These are phyloP conservation scores for Psittacula cyanocephala DNA, from an alignment of 2,113 vertebrate genomes.

Conservation along the genomic window DNA sequence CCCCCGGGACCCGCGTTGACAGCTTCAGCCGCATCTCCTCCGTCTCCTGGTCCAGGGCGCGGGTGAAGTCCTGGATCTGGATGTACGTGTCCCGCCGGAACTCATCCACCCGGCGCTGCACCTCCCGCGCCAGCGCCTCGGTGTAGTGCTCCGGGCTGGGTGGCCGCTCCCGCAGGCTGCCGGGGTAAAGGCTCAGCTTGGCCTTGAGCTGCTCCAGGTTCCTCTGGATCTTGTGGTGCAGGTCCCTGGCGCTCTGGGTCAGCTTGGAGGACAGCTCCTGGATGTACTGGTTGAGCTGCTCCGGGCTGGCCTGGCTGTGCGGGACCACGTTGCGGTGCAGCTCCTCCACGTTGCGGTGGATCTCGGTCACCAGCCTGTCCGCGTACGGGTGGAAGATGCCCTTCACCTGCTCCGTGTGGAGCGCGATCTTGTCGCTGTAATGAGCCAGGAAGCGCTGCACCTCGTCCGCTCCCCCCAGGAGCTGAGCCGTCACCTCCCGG, in stretches of 20 bases:
- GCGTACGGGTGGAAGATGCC: conserved; percentile 52
- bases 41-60: conserved; percentile 76
- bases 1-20: conserved; percentile 1
- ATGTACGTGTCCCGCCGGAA: conserved; percentile 77
- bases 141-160: background rate
- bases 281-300: conserved; percentile 70
- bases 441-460: conserved; percentile 63
- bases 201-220: conserved; percentile 78
- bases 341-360: conserved; percentile 69
- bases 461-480: conserved; percentile 56
- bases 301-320: conserved; percentile 53
- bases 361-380: conserved; percentile 66
- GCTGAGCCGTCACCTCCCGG: conserved; percentile 49
- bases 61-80: conserved; percentile 77
- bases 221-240: conserved; percentile 77
- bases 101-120: conserved; percentile 71
- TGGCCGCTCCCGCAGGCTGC: background rate
- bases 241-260: conserved; percentile 68
- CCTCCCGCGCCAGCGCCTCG: conserved; percentile 49
- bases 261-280: conserved; percentile 76
- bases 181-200: conserved; percentile 40
- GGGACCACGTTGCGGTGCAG: conserved; percentile 70
- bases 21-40: conserved; percentile 73
- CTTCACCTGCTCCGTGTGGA: conserved; percentile 68
- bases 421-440: conserved; percentile 45